Evolutionary conservation across 1,140 invertebrate genomes (phyloP).

Genomic region (Drosophila ogumai): DNA sequence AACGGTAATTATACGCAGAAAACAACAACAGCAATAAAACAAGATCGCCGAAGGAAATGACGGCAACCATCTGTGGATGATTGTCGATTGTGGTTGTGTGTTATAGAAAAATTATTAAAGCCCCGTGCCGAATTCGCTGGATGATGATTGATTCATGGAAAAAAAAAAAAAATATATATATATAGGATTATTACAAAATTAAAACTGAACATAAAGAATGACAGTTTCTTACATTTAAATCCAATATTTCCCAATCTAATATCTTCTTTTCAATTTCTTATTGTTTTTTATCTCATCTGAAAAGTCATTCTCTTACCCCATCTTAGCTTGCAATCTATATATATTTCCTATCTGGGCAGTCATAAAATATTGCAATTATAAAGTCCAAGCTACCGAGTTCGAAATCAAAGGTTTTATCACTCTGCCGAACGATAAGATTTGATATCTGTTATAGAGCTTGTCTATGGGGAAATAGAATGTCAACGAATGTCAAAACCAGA

Average conservation of each 20-base stretch:
- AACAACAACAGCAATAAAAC: conserved; percentile 39
- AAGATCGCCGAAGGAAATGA: conserved; percentile 54
- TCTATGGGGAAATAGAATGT: conserved; percentile 27
- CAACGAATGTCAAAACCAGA: conserved; percentile 24
- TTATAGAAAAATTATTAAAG: not conserved
- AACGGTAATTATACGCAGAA: conserved; percentile 61
- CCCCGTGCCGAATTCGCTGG: conserved; percentile 4
- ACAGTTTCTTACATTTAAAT: too few relatives aligned
- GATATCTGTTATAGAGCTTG: conserved; percentile 27
- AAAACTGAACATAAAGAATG: not conserved
- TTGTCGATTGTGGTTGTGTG: conserved; percentile 20
- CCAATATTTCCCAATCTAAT: too few relatives aligned
- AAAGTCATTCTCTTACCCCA: not conserved
- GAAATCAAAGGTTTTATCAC: conserved; percentile 44
- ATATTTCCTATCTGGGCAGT: conserved; percentile 11
- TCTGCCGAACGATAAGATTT: conserved; percentile 34
- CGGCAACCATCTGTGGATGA: conserved; percentile 34
- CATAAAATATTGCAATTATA: conserved; percentile 11
- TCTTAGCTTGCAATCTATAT: conserved; percentile 11
- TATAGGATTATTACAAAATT: not conserved
- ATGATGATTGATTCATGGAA: not conserved
- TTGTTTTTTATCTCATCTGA: not conserved
- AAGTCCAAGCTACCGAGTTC: conserved; percentile 20
- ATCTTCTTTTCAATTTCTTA: not conserved
- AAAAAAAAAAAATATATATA: not conserved